These are phyloP conservation scores for Camelus dromedarius DNA, from an alignment of 2,113 vertebrate species.

Conservation along the genomic window DNA sequence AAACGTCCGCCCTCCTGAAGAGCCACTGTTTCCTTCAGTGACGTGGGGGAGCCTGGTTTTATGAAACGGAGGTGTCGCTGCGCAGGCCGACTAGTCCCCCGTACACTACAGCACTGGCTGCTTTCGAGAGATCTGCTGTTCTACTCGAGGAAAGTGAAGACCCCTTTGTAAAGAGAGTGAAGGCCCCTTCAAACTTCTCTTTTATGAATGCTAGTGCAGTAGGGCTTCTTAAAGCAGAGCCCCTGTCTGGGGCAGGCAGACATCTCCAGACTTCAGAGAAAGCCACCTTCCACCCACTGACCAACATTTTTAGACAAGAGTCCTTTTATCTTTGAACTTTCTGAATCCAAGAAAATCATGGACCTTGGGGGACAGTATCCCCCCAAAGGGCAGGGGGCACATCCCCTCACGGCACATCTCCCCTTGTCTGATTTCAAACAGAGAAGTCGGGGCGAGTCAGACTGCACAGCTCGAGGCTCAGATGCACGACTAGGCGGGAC, in stretches of 20 bases:
- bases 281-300: background rate
- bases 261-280: background rate
- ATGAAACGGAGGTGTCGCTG: background rate
- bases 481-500: background rate
- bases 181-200: background rate
- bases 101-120: no score
- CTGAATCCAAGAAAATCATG: background rate
- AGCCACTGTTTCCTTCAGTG: background rate
- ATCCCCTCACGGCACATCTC: background rate
- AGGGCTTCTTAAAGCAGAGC: background rate
- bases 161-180: background rate
- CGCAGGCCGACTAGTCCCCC: no score
- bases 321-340: background rate
- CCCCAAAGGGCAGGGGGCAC: no score
- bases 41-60: background rate
- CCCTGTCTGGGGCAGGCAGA: no score
- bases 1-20: rapidly evolving
- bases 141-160: background rate
- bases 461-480: background rate
- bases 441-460: background rate
- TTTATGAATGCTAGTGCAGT: background rate
- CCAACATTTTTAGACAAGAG: background rate
- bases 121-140: background rate
- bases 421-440: background rate
- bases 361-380: background rate